Conservation (phyloP, 2,888 invertebrate genomes). For the Psococerastis gibbosa region DNA sequence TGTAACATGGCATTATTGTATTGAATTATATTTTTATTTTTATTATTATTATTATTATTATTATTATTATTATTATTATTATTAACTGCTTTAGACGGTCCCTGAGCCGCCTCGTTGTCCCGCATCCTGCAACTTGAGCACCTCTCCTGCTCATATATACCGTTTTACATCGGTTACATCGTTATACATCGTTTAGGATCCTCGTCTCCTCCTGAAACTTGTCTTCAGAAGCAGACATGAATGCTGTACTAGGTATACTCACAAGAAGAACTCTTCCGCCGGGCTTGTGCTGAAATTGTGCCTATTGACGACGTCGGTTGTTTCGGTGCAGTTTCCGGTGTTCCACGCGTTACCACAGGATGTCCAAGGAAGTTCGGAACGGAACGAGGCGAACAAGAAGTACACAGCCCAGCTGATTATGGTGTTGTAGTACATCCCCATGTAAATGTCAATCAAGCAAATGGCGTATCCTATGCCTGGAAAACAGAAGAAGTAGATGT, state of each 20-base stretch:
- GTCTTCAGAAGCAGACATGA: too few species aligned
- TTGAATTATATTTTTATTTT: slow-evolving; percentile 3
- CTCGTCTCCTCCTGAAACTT: too few species aligned
- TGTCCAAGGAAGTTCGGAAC: slow-evolving; percentile 68
- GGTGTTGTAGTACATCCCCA: slow-evolving; percentile 94
- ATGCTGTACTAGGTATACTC: too few species aligned
- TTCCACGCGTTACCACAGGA: slow-evolving; percentile 76
- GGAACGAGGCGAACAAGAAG: slow-evolving; percentile 69
- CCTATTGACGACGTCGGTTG: slow-evolving; percentile 32
- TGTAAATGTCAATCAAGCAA: slow-evolving; percentile 86
- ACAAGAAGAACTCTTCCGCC: slow-evolving; percentile 80
- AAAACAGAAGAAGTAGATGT: slow-evolving; percentile 18
- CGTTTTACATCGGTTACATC: too few species aligned
- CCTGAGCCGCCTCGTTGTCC: too few species aligned
- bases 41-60: too few species aligned
- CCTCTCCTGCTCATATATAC: too few species aligned
- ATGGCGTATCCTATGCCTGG: slow-evolving; percentile 90
- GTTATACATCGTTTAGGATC: too few species aligned
- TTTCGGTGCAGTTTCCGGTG: slow-evolving; percentile 51
- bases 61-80: too few species aligned
- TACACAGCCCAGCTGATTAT: slow-evolving; percentile 93
- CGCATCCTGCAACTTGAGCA: too few species aligned
- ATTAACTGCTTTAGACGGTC: too few species aligned
- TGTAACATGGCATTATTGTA: too few species aligned
- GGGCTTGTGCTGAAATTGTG: slow-evolving; percentile 49